Conservation (phyloP, 2,797 vertebrate genomes). For the Meda fulgida region DNA sequence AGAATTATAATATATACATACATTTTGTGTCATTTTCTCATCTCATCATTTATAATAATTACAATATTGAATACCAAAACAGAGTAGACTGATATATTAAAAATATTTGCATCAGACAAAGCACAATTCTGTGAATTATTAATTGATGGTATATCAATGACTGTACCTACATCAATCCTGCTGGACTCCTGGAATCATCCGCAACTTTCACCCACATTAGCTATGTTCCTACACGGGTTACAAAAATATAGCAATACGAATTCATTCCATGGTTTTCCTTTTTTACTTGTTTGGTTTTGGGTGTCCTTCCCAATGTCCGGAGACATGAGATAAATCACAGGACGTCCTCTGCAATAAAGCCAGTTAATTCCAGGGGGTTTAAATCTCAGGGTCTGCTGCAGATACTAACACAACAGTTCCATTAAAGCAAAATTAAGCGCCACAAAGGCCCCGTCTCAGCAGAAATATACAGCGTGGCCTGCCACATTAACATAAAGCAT, state of each 20-base stretch:
- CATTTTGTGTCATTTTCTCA: neutral
- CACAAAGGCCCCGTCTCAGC: conserved; percentile 82
- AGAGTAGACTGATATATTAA: neutral
- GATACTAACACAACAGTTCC: conserved; percentile 78
- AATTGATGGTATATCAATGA: neutral
- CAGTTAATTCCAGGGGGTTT: conserved; percentile 70
- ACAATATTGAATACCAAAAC: neutral
- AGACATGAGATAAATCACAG: conserved; percentile 67
- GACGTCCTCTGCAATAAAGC: conserved; percentile 73
- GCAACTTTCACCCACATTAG: neutral
- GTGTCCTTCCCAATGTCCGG: conserved; percentile 65
- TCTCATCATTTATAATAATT: neutral
- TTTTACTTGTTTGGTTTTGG: conserved; percentile 42
- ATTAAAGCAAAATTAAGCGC: conserved; percentile 81
- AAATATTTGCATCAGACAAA: neutral
- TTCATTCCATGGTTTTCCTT: conserved; percentile 18
- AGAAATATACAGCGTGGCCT: conserved; percentile 78
- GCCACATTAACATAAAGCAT: conserved; percentile 89
- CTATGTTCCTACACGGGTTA: neutral
- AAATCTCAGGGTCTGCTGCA: conserved; percentile 74
- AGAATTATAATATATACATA: neutral
- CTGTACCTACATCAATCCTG: neutral
- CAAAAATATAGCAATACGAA: neutral
- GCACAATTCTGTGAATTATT: neutral
- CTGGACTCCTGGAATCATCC: neutral